Percentiles rank a stretch among this genome's conserved stretches.
phyloP scores from a whole-genome alignment of 2,888 invertebrate species.

The Aradus depressus region DNA sequence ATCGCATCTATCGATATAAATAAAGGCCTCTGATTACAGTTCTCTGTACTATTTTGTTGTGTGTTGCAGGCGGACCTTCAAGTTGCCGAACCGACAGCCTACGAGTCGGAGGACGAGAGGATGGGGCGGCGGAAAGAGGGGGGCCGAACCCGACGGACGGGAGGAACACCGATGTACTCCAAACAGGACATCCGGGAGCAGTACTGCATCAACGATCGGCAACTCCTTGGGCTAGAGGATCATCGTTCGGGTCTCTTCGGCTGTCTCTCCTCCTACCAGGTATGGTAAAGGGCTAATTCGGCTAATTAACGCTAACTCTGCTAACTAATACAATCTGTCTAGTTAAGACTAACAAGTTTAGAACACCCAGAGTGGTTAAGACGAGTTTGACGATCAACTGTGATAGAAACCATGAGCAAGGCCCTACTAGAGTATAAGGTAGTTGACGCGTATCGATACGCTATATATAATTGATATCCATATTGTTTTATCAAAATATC shows the following conservation, averaged over 20 bases:
- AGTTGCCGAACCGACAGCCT: constrained; percentile 53
- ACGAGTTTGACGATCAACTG: too few species aligned
- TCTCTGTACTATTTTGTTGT: background rate
- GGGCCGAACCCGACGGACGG: constrained; percentile 34
- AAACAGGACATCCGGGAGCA: constrained; percentile 85
- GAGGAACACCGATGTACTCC: constrained; percentile 59
- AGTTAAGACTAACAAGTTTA: too few species aligned
- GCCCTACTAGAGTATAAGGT: too few species aligned
- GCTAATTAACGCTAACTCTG: too few species aligned
- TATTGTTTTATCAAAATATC: too few species aligned
- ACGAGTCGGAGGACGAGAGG: constrained; percentile 53
- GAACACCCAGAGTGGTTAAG: too few species aligned
- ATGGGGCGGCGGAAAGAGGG: constrained; percentile 35
- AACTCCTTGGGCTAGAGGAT: constrained; percentile 67
- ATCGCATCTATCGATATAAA: background rate
- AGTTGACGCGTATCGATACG: too few species aligned
- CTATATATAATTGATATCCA: too few species aligned
- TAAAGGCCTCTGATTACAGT: background rate
- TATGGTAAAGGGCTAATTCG: constrained; percentile 4
- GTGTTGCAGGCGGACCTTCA: constrained; percentile 53
- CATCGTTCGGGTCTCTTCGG: constrained; percentile 62
- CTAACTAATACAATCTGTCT: too few species aligned
- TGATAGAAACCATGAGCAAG: too few species aligned
- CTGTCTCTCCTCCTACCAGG: constrained; percentile 53
- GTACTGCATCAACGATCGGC: constrained; percentile 86